A percentile compares a stretch with the other conserved stretches of the same genome.
phyloP scores from a whole-genome alignment of 2,888 invertebrate genomes.

The Noctua janthina region DNA sequence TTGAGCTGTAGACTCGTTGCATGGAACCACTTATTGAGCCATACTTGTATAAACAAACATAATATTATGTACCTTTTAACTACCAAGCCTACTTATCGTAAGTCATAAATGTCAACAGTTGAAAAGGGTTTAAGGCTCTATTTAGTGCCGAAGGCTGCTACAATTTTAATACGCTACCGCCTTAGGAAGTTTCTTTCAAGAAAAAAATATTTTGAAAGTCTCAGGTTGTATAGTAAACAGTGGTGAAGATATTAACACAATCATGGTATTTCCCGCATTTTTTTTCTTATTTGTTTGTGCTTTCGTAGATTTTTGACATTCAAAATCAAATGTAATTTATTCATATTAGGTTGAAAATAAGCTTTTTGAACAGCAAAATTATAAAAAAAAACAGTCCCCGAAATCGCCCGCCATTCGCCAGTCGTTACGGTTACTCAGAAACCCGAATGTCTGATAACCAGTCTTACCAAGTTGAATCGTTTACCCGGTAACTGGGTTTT shows the following conservation, averaged over 20 bases:
- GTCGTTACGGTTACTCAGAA: not conserved
- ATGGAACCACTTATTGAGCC: not conserved
- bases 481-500: too few relatives aligned
- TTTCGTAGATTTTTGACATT: not conserved
- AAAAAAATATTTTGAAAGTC: not conserved
- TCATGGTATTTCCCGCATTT: not conserved
- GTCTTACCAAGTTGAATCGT: too few relatives aligned
- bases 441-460: too few relatives aligned
- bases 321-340: not conserved
- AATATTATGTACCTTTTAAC: constrained; percentile 20
- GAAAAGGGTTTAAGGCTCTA: constrained; percentile 44
- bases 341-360: not conserved
- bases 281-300: not conserved
- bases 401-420: not conserved
- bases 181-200: not conserved
- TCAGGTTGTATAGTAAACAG: too few relatives aligned
- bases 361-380: too few relatives aligned
- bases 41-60: constrained; percentile 13
- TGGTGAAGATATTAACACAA: not conserved
- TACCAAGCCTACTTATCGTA: constrained; percentile 17
- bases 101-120: constrained; percentile 43
- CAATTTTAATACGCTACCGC: not conserved
- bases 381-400: too few relatives aligned
- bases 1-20: not conserved
- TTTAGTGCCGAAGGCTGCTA: constrained; percentile 9